Conservation (phyloP, 2,888 invertebrate species). For the Diaperis boleti region DNA sequence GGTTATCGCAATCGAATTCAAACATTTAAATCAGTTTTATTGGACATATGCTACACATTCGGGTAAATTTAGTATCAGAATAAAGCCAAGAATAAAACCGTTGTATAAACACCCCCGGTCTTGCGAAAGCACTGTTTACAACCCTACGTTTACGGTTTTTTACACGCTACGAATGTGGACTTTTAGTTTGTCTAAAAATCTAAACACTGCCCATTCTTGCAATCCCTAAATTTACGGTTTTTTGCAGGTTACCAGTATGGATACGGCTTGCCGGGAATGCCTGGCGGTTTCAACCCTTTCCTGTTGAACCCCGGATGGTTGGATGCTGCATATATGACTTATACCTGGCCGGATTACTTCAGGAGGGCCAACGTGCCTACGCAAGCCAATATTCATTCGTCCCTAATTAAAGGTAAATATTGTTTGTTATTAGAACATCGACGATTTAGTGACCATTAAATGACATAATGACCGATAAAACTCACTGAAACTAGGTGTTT, state of each 20-base stretch:
- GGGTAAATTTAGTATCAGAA: conserved; percentile 50
- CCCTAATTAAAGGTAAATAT: conserved; percentile 59
- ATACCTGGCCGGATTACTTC: conserved; percentile 79
- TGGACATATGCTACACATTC: conserved; percentile 55
- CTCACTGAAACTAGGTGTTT: neutral
- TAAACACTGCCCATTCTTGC: too few relatives aligned
- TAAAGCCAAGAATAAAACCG: conserved; percentile 47
- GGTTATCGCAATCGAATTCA: conserved; percentile 53
- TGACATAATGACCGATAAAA: neutral
- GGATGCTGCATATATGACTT: conserved; percentile 86
- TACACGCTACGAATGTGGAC: too few relatives aligned
- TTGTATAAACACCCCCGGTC: conserved; percentile 30
- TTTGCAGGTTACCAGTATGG: conserved; percentile 83
- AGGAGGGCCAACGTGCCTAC: conserved; percentile 68
- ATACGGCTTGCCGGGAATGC: conserved; percentile 72
- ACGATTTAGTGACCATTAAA: neutral
- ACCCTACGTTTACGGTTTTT: conserved; percentile 22
- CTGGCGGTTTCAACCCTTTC: conserved; percentile 82
- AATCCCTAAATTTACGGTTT: too few relatives aligned
- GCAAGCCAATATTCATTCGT: conserved; percentile 51
- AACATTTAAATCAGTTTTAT: conserved; percentile 54
- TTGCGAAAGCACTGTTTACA: conserved; percentile 31
- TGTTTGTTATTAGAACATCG: neutral
- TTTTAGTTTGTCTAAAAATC: too few relatives aligned
- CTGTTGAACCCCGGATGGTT: conserved; percentile 87